Evolutionary conservation across 1,140 invertebrate genomes (phyloP).

Genomic region (Aleiodes sp.): DNA sequence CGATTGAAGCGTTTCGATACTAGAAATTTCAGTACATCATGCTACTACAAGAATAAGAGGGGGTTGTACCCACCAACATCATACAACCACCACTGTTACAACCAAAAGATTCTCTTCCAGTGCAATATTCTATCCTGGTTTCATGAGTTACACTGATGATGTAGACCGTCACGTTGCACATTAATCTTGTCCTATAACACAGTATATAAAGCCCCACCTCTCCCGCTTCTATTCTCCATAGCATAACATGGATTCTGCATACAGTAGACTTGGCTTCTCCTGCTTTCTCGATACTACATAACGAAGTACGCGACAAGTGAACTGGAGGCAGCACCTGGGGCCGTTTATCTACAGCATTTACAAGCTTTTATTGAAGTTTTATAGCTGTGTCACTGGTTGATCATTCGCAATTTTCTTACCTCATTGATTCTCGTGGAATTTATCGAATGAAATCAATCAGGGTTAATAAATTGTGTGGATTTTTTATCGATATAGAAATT

Average conservation of each 20-base stretch:
- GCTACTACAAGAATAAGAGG: too few species aligned
- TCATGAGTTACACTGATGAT: conserved; percentile 17
- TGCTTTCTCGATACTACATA: not conserved
- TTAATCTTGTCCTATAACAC: conserved; percentile 5
- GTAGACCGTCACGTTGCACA: conserved; percentile 9
- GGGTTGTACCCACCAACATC: too few species aligned
- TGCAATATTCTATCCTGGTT: not conserved
- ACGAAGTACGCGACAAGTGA: conserved; percentile 7
- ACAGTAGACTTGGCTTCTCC: not conserved
- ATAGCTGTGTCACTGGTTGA: conserved; percentile 5
- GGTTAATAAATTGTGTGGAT: too few species aligned
- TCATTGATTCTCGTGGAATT: conserved; percentile 1
- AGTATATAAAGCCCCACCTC: conserved; percentile 12
- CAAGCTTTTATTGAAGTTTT: not conserved
- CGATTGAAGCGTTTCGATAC: too few species aligned
- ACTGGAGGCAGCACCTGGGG: conserved; percentile 6
- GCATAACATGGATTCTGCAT: not conserved
- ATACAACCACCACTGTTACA: too few species aligned
- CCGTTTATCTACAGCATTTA: conserved; percentile 8
- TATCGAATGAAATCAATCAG: too few species aligned
- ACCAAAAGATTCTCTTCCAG: not conserved
- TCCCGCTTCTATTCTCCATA: not conserved
- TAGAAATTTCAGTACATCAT: too few species aligned
- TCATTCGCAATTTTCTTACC: not conserved
- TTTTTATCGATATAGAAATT: too few species aligned